These are phyloP conservation scores for Tachycineta bicolor DNA, from an alignment of 2,113 vertebrate species.

Conservation along the genomic window DNA sequence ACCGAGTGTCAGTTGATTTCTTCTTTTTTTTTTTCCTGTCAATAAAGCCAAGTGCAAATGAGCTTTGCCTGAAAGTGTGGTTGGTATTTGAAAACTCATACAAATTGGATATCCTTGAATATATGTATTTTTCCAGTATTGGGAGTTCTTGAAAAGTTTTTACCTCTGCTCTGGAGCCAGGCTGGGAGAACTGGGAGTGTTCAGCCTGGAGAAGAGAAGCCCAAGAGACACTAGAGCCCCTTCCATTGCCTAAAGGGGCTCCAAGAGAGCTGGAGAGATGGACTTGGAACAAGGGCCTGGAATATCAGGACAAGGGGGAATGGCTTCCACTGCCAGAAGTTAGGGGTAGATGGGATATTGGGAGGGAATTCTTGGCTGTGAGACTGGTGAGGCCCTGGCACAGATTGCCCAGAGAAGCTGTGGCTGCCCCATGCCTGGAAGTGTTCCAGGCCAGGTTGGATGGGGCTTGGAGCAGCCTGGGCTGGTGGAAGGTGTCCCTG, in stretches of 20 bases:
- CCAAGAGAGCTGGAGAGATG: background rate
- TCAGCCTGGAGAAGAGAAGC: background rate
- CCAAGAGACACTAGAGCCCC: background rate
- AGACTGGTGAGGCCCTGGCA: background rate
- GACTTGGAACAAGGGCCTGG: background rate
- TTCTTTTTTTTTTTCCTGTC: background rate
- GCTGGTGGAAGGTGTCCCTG: background rate
- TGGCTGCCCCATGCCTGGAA: background rate
- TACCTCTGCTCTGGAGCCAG: background rate
- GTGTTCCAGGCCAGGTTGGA: background rate
- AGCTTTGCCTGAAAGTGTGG: background rate
- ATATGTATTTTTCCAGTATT: accelerated
- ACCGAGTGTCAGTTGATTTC: background rate
- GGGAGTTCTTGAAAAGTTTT: background rate
- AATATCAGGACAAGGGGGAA: background rate
- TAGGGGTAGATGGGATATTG: background rate
- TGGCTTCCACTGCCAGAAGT: background rate
- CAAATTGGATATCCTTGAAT: background rate
- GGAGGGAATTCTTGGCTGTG: background rate
- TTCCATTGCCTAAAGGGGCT: background rate
- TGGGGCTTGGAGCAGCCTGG: background rate
- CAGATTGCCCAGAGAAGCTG: background rate
- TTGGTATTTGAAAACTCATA: background rate
- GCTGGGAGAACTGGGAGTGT: background rate
- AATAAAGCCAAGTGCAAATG: background rate